Evolutionary conservation across 2,113 vertebrate genomes (phyloP).

Genomic region (Paedocypris sp.): DNA sequence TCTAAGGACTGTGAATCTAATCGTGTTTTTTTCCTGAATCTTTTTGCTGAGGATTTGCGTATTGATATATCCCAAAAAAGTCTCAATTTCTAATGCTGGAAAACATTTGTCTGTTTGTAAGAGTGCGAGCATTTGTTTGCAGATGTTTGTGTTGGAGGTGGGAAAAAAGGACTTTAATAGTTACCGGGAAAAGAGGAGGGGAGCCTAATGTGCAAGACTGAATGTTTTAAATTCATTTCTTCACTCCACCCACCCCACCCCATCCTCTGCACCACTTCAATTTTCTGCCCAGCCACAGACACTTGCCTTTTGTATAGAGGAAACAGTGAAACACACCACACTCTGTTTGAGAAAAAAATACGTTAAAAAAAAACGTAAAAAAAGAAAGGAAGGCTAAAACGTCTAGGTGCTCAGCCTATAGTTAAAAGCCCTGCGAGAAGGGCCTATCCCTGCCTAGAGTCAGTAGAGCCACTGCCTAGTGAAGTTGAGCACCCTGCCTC

Average conservation of each 20-base stretch:
- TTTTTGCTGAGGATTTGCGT: constrained; percentile 7
- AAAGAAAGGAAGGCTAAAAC: constrained; percentile 48
- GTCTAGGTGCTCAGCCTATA: constrained; percentile 54
- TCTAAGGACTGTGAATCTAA: too few species aligned
- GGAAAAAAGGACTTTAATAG: constrained; percentile 33
- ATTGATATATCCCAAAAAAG: constrained; percentile 4
- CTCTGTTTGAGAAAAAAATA: constrained; percentile 57
- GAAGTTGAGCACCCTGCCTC: constrained; percentile 35
- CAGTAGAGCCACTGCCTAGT: constrained; percentile 41
- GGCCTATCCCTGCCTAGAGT: constrained; percentile 46
- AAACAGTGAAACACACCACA: constrained; percentile 57
- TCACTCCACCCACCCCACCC: constrained; percentile 48
- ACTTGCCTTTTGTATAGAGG: constrained; percentile 49
- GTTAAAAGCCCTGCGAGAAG: constrained; percentile 56
- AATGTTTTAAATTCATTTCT: constrained; percentile 42
- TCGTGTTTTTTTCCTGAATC: constrained; percentile 13
- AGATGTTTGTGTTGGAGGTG: constrained; percentile 35
- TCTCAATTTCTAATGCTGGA: constrained; percentile 7
- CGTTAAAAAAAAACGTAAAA: constrained; percentile 44
- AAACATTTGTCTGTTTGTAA: constrained; percentile 18
- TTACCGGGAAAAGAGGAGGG: constrained; percentile 12
- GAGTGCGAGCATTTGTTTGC: constrained; percentile 23
- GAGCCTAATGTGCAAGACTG: constrained; percentile 23
- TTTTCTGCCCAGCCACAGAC: constrained; percentile 49
- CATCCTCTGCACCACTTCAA: constrained; percentile 53